Conservation (phyloP, 92 coral and sea anemone species). For the Epizoanthus ramosus region DNA sequence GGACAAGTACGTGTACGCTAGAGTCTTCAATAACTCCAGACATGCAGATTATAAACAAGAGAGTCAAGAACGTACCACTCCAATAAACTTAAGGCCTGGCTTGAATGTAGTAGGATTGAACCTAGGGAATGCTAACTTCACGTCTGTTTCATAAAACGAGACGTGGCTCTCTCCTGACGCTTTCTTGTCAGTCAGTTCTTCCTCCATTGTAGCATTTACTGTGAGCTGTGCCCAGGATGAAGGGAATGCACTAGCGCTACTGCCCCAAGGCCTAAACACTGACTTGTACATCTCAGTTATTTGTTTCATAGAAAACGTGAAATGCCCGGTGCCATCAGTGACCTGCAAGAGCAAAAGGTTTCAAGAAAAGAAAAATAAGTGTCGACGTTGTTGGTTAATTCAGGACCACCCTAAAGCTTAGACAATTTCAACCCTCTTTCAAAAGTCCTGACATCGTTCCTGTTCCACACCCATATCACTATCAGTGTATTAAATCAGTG, state of each 20-base stretch:
- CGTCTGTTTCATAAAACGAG: conserved; percentile 64
- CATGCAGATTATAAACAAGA: not conserved
- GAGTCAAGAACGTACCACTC: conserved; percentile 62
- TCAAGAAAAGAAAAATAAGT: too few relatives aligned
- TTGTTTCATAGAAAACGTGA: conserved; percentile 30
- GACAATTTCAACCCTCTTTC: too few relatives aligned
- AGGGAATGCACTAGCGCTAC: not conserved
- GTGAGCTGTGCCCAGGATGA: conserved; percentile 16
- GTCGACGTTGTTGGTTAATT: too few relatives aligned
- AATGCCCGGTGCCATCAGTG: conserved; percentile 21
- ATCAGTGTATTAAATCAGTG: too few relatives aligned
- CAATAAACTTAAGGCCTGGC: conserved; percentile 75
- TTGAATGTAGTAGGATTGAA: conserved; percentile 79
- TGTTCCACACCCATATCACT: too few relatives aligned
- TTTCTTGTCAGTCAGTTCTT: conserved; percentile 71
- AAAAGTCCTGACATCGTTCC: too few relatives aligned
- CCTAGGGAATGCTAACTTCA: conserved; percentile 72
- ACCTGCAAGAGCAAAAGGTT: not conserved
- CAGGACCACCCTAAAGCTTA: too few relatives aligned
- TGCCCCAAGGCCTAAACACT: not conserved
- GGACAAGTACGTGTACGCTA: not conserved
- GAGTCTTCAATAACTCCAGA: not conserved
- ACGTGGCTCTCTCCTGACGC: conserved; percentile 60
- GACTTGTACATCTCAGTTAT: conserved; percentile 19
- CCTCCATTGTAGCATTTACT: conserved; percentile 76